Evolutionary conservation across 2,797 vertebrate genomes (phyloP).

Genomic region (Furcifer pardalis): DNA sequence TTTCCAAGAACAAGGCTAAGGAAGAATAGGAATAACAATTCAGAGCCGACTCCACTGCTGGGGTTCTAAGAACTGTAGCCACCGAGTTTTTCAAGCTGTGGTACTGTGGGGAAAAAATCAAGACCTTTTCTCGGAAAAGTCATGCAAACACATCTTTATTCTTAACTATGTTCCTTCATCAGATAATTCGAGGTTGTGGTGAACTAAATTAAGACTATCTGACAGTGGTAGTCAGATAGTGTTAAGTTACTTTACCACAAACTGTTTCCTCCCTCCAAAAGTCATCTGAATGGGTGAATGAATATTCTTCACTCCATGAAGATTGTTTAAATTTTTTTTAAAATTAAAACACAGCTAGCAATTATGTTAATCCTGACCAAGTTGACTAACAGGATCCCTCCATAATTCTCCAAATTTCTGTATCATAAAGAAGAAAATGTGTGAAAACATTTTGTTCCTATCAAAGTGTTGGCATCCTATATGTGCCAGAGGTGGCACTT

Average conservation of each 20-base stretch:
- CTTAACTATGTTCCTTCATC: background rate
- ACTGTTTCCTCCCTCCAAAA: conserved; percentile 7
- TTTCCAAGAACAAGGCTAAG: background rate
- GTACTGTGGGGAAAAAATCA: conserved; percentile 20
- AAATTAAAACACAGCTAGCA: conserved; percentile 13
- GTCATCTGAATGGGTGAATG: background rate
- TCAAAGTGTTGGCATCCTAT: background rate
- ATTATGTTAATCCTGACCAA: conserved; percentile 31
- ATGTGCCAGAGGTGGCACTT: too few relatives aligned
- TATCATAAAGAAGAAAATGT: background rate
- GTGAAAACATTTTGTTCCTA: background rate
- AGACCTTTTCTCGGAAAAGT: background rate
- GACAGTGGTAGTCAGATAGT: conserved; percentile 23
- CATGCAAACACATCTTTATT: background rate
- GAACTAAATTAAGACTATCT: background rate
- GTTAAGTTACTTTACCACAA: too few relatives aligned
- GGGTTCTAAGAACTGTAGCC: too few relatives aligned
- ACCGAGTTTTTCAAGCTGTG: too few relatives aligned
- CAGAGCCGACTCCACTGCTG: too few relatives aligned
- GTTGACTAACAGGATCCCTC: conserved; percentile 2
- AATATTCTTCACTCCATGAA: conserved; percentile 20
- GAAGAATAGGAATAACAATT: background rate
- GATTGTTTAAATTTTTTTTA: background rate
- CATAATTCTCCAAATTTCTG: background rate
- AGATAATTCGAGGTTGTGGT: background rate